These are phyloP conservation scores for Chydorus sphaericus DNA, from an alignment of 2,888 invertebrate genomes.

Conservation along the genomic window DNA sequence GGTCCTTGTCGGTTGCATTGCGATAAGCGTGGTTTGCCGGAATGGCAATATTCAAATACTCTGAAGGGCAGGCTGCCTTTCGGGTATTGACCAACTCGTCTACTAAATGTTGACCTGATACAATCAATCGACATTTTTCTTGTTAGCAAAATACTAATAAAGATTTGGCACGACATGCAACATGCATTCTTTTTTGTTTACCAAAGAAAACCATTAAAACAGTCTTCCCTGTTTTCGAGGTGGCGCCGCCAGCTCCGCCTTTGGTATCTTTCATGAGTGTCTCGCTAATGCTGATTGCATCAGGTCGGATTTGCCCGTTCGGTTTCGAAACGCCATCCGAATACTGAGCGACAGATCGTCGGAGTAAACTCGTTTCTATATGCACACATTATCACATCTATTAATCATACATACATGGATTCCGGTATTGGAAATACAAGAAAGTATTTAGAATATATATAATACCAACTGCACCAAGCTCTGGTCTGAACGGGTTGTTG, in stretches of 20 bases:
- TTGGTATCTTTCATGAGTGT: neutral
- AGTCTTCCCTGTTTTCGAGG: slow-evolving; percentile 37
- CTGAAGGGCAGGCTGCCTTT: slow-evolving; percentile 42
- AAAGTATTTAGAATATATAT: neutral
- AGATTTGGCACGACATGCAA: too few species aligned
- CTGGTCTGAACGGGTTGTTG: slow-evolving; percentile 3
- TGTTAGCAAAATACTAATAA: too few species aligned
- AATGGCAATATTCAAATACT: slow-evolving; percentile 42
- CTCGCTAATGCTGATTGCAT: neutral
- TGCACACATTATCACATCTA: neutral
- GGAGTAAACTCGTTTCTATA: neutral
- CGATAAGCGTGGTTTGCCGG: slow-evolving; percentile 32
- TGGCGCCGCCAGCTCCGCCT: slow-evolving; percentile 22
- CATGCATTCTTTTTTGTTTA: slow-evolving; percentile 26
- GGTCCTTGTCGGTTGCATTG: slow-evolving; percentile 25
- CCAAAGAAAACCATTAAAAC: slow-evolving; percentile 44
- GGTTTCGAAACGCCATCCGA: slow-evolving; percentile 2
- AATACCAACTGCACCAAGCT: slow-evolving; percentile 2
- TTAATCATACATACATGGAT: neutral
- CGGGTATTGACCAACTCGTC: slow-evolving; percentile 46
- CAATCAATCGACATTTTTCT: too few species aligned
- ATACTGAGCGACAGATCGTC: neutral
- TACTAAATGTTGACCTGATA: slow-evolving; percentile 43
- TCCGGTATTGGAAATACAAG: neutral
- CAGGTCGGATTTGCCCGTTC: neutral